Base-by-base conservation (phyloP, 2,113 vertebrate species). In the Melierax canorus region DNA sequence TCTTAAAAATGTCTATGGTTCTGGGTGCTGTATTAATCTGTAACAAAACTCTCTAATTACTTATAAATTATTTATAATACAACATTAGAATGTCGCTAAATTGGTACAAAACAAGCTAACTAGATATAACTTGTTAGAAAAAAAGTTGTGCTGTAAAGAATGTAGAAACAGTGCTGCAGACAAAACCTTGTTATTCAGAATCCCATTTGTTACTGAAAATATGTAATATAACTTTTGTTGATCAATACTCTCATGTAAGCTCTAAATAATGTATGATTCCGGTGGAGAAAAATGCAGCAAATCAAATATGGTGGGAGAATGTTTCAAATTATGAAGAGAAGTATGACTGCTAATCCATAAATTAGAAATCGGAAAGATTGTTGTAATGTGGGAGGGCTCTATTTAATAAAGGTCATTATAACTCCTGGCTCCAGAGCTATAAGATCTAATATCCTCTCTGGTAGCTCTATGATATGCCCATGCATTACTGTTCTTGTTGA, bases 401-500 rank as follows among this genome's bases (percentile, higher is more conserved):
- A 95, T 97, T 95, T 97, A 98, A 98, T 98, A 98, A 98, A 97
- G 96, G 98, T 98, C 97, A 97, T 98, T 98, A 97, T 97, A 98
- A 98, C 97, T 97, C 93, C 97, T 97, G 91, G 96, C 97, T 98
- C 95, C 95, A 94, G 94, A 97, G 97, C 98, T 98, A 96, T 96
- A 96, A 82, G 55, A 97, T 98, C 97, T 98, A 98, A 98, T 98
- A 98, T 98, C 97, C 97, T 98, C 97, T 97, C 97, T 80, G 92
- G 95, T 98, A 97, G 96, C 96, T 98, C 98, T 97, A 98, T 98
- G 98, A 98, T 98, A 98, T 98, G 97, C 93, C 98, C 98, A 98
- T 98, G 98, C 98, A 98, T 98, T 98, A 98, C 97, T 86, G 97
- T 97, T 98, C 98, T 98, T 98, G 98, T 98, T 98, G 98, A 98